Evolutionary conservation across 2,888 invertebrate species (phyloP), one percentile per base, ranked within the genome.

Genomic region (Cabera pusaria): DNA sequence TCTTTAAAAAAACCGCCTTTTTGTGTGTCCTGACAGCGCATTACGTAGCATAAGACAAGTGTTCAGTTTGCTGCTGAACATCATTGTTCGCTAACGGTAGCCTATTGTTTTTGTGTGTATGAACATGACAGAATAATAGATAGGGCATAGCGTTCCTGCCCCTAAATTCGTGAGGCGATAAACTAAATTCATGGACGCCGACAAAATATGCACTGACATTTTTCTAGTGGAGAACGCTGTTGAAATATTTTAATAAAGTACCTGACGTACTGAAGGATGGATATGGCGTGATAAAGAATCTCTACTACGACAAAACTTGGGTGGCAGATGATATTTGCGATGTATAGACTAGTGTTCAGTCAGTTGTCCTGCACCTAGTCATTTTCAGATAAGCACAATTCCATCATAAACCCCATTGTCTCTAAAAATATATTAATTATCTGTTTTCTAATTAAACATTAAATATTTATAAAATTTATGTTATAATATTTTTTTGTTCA

Each of bases 1-100:
- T 77, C 80, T 76, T 63, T 62, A 66, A 76, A 74, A 72, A 58
- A 56, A 14, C 47, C 59, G n/a, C n/a, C 65, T 82, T 71, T 78
- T 85, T 86, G 84, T 86, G 68, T 64, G 64, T 56, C 47, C 69
- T 79, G 81, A 83, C 84, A 80, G 74, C 68, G 74, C 76, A 80
- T 84, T 82, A 81, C 74, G 76, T 56, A 64, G 73, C 76, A 75
- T 72, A 81, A 78, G 83, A 81, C 77, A 78, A 79, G 83, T 81
- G 84, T 78, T 76, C 72, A 59, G 69, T 28, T 71, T 66, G 58
- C 64, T 56, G 62, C 62, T 54, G 64, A 66, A 70, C 68, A 71
- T 73, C 72, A 67, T 71, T 75, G 74, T 77, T 65, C 64, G 54
- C 42, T 71, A 60, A 64, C 68, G 56, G 57, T 52, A 49, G 52